Evolutionary conservation across 2,888 invertebrate genomes (phyloP), one percentile per base, ranked within the genome.

Genomic region (Mamestra brassicae): DNA sequence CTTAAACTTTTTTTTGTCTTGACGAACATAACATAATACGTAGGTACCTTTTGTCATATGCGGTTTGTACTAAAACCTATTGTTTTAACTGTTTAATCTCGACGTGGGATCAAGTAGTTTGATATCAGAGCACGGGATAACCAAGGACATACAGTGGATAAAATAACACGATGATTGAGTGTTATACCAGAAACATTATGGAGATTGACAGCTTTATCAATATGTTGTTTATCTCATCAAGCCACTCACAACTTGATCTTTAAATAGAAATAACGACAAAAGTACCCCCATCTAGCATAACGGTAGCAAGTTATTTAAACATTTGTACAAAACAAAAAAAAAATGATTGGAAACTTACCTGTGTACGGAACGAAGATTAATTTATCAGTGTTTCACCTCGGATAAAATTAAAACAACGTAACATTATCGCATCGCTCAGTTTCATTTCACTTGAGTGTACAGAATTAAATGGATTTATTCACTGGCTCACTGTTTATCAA

Each of bases 391-490:
- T 90, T 89, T 88, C 90, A 90, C 89, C 85, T 84, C 87, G 83
- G 84, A 85, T 89, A 87, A 88, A 90, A 91, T 91, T 91, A 89
- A 89, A 92, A 92, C 89, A 93, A 94, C 89, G 83, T 87, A 92
- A 93, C 94, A 95, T 94, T 90, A 91, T 91, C 88, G 86, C 85
- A 90, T 90, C 78, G 89, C 89, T 92, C 90, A 93, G 90, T 93
- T 89, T 90, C 91, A 93, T 93, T 92, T 92, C 94, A 94, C 93
- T 91, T 86, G 87, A 88, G 87, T 91, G 89, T 90, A 88, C 84
- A 85, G 85, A 89, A 73, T 85, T 78, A 63, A 66, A 80, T 69
- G 64, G 47, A 69, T 83, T 76, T 85, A 85, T 87, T 87, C 89
- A 90, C 90, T 91, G 79, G 85, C 86, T 87, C 93, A 93, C 93